These are phyloP conservation scores for Diploptera punctata DNA, from an alignment of 2,888 invertebrate genomes.

Conservation along the genomic window DNA sequence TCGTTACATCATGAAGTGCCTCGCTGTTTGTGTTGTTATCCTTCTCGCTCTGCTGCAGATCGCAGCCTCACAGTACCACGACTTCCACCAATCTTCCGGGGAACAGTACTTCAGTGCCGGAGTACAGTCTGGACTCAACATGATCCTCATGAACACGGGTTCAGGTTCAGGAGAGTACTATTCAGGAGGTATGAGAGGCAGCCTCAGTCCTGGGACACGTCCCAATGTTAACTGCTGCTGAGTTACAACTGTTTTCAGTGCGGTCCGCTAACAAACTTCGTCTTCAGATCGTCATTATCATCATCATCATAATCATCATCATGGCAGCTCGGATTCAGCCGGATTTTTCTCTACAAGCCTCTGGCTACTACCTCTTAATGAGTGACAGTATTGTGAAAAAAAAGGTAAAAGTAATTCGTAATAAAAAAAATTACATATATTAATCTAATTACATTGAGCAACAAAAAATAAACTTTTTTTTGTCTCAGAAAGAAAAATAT, in stretches of 20 bases:
- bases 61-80: background rate
- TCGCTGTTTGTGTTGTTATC: too few relatives aligned
- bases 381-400: too few relatives aligned
- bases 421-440: too few relatives aligned
- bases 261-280: background rate
- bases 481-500: too few relatives aligned
- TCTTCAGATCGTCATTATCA: background rate
- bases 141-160: background rate
- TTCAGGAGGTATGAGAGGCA: background rate
- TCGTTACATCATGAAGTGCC: too few relatives aligned
- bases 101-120: background rate
- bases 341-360: too few relatives aligned
- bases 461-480: too few relatives aligned
- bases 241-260: background rate
- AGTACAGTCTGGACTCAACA: background rate
- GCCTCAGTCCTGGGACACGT: constrained; percentile 4
- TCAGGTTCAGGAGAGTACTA: background rate
- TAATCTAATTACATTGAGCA: too few relatives aligned
- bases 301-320: too few relatives aligned
- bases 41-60: background rate
- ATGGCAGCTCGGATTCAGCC: too few relatives aligned
- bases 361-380: too few relatives aligned
- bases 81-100: background rate
- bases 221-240: constrained; percentile 25
- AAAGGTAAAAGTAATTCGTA: too few relatives aligned